These are phyloP conservation scores for Ruditapes philippinarum DNA, from an alignment of 1,140 invertebrate genomes.

Conservation along the genomic window DNA sequence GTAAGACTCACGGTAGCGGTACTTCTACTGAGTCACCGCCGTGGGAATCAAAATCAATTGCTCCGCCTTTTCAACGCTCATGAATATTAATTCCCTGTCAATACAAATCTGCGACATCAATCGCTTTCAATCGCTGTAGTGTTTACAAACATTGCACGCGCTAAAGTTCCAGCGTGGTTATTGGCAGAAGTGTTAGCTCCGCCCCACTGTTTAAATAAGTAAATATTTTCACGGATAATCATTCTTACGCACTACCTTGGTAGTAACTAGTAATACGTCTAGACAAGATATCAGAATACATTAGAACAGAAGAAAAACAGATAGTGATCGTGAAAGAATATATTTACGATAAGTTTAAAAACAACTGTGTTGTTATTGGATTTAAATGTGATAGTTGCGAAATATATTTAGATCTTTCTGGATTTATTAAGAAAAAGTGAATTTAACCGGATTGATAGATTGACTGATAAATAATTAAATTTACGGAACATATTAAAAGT, in stretches of 20 bases:
- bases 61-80: background rate
- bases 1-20: background rate
- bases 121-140: background rate
- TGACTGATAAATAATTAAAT: too few relatives aligned
- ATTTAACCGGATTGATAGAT: too few relatives aligned
- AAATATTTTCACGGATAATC: conserved; percentile 18
- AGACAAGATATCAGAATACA: conserved; percentile 2
- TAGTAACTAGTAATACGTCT: background rate
- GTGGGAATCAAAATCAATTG: background rate
- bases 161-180: conserved; percentile 5
- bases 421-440: too few relatives aligned
- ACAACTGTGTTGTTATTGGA: background rate
- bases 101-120: background rate
- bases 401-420: background rate
- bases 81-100: background rate
- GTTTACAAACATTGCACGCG: conserved; percentile 38
- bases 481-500: too few relatives aligned
- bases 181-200: conserved; percentile 6
- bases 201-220: conserved; percentile 21
- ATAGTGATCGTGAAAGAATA: background rate
- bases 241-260: background rate
- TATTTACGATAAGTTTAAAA: background rate
- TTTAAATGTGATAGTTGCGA: background rate
- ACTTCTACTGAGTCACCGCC: conserved; percentile 32
- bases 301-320: background rate